Conservation (phyloP, 2,888 invertebrate species). For the Leptopilina syphax region DNA sequence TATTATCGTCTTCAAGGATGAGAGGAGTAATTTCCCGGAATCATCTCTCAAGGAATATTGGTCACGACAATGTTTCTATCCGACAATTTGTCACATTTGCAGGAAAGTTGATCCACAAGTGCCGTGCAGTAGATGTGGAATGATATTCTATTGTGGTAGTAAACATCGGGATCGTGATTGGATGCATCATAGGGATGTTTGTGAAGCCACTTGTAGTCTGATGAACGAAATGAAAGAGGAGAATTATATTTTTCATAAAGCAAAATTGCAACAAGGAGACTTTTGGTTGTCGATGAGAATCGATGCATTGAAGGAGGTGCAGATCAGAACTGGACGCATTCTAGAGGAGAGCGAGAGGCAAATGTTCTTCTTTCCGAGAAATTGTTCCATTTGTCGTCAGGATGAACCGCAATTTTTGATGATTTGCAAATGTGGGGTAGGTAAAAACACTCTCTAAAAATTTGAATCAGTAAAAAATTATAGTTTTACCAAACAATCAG, state of each 20-base stretch:
- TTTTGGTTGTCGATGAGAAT: constrained; percentile 57
- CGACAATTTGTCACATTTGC: constrained; percentile 8
- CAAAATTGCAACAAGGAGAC: constrained; percentile 24
- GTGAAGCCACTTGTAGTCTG: constrained; percentile 55
- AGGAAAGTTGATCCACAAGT: not conserved
- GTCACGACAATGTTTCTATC: not conserved
- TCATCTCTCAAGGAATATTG: not conserved
- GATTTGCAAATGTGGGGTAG: not conserved
- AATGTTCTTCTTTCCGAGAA: constrained; percentile 66
- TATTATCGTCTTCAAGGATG: not conserved
- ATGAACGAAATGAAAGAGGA: constrained; percentile 38
- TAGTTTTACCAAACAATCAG: too few species aligned
- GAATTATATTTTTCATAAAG: constrained; percentile 40
- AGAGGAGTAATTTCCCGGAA: not conserved
- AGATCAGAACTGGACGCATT: constrained; percentile 52
- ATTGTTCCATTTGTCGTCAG: constrained; percentile 62
- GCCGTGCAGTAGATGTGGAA: constrained; percentile 55
- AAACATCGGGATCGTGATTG: constrained; percentile 66
- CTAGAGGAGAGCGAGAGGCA: constrained; percentile 58
- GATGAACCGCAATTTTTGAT: constrained; percentile 51
- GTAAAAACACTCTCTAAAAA: too few species aligned
- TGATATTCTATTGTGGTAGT: constrained; percentile 65
- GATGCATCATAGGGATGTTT: constrained; percentile 63
- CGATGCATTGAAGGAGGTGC: constrained; percentile 57
- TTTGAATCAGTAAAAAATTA: too few species aligned